phyloP scores from a whole-genome alignment of 1,140 invertebrate genomes.

The Drosophila hydei region DNA sequence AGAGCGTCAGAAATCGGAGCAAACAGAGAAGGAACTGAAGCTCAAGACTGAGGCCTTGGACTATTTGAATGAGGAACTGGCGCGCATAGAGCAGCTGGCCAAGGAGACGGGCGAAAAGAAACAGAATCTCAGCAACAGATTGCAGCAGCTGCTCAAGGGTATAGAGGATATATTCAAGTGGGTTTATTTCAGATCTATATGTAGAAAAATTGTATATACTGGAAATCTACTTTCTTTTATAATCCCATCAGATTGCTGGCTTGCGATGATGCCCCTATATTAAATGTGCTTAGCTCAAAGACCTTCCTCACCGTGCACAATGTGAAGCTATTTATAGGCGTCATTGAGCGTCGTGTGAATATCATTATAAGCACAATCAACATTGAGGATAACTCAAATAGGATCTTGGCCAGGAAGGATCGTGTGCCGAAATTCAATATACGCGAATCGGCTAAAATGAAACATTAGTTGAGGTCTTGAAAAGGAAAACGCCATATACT shows the following conservation, averaged over 20 bases:
- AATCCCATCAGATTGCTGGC: slow-evolving; percentile 80
- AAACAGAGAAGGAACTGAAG: slow-evolving; percentile 84
- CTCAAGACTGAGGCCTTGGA: slow-evolving; percentile 81
- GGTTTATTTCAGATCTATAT: background rate
- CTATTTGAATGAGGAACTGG: slow-evolving; percentile 65
- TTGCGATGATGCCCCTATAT: slow-evolving; percentile 89
- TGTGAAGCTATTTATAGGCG: slow-evolving; percentile 89
- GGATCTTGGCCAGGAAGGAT: slow-evolving; percentile 78
- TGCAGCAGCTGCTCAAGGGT: slow-evolving; percentile 85
- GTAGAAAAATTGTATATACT: no score
- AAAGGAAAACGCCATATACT: slow-evolving; percentile 15
- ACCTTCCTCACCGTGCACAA: slow-evolving; percentile 88
- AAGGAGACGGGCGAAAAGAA: slow-evolving; percentile 66
- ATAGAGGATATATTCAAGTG: slow-evolving; percentile 86
- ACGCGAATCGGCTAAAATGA: slow-evolving; percentile 76
- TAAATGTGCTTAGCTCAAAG: slow-evolving; percentile 88
- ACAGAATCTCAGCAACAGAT: slow-evolving; percentile 77
- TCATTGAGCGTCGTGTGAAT: slow-evolving; percentile 87
- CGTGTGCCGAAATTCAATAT: slow-evolving; percentile 83
- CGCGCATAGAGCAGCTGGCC: slow-evolving; percentile 51
- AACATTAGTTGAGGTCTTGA: slow-evolving; percentile 42
- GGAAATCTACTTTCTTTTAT: background rate
- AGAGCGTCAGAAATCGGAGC: slow-evolving; percentile 84
- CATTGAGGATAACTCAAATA: slow-evolving; percentile 84
- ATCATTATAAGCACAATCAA: slow-evolving; percentile 85